A percentile compares a stretch with the other conserved stretches of the same genome.
Evolutionary conservation across 1,140 invertebrate species (phyloP).

Genomic region (Patella vulgata): DNA sequence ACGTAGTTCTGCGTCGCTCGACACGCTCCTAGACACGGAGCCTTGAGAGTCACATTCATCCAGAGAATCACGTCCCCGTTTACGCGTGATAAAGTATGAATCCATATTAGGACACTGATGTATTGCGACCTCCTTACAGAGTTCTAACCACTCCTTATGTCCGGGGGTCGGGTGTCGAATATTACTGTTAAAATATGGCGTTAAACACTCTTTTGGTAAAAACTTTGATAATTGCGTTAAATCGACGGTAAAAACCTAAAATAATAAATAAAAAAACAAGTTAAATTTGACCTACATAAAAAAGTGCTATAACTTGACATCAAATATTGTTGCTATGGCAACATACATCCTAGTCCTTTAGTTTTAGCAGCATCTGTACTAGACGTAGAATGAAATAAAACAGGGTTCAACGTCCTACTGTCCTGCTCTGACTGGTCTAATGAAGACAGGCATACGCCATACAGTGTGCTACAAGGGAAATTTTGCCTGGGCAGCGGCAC

Average conservation of each 20-base stretch:
- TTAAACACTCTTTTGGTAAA: slow-evolving; percentile 79
- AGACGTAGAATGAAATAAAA: too few relatives aligned
- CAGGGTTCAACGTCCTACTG: too few relatives aligned
- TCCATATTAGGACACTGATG: slow-evolving; percentile 45
- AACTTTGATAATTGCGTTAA: slow-evolving; percentile 75
- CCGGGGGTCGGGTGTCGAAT: slow-evolving; percentile 84
- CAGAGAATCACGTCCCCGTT: slow-evolving; percentile 11
- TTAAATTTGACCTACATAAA: too few relatives aligned
- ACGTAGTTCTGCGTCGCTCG: slow-evolving; percentile 51
- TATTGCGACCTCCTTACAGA: slow-evolving; percentile 73
- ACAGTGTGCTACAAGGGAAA: too few relatives aligned
- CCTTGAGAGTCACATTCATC: slow-evolving; percentile 8
- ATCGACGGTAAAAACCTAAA: slow-evolving; percentile 89
- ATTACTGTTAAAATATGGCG: slow-evolving; percentile 85
- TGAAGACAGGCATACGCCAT: too few relatives aligned
- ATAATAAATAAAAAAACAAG: slow-evolving; percentile 9
- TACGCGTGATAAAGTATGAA: slow-evolving; percentile 48
- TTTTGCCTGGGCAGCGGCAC: too few relatives aligned
- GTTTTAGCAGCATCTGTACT: too few relatives aligned
- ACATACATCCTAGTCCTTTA: too few relatives aligned
- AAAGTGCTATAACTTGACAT: too few relatives aligned
- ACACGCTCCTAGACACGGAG: slow-evolving; percentile 43
- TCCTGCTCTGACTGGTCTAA: too few relatives aligned
- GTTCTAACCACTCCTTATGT: slow-evolving; percentile 87
- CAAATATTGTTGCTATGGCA: too few relatives aligned